Evolutionary conservation across 2,113 vertebrate species (phyloP).

Genomic region (Atherinomorus stipes): DNA sequence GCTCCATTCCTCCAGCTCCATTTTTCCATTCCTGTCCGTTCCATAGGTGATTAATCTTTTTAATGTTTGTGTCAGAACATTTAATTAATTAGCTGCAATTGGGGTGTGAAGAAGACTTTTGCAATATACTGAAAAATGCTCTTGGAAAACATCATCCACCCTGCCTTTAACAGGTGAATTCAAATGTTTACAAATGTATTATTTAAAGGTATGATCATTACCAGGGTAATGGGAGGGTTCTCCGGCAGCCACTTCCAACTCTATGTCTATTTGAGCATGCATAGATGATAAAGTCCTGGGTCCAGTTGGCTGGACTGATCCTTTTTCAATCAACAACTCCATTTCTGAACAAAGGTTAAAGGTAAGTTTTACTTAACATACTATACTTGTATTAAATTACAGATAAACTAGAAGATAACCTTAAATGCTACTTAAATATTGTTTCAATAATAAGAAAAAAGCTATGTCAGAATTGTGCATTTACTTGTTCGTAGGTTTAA

Average conservation of each 20-base stretch:
- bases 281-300: constrained; percentile 54
- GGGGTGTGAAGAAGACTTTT: too few relatives aligned
- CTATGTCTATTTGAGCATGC: constrained; percentile 61
- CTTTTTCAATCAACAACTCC: constrained; percentile 62
- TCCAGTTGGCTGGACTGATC: constrained; percentile 5
- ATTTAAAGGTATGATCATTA: constrained; percentile 7
- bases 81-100: too few relatives aligned
- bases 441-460: not conserved
- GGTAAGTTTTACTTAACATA: not conserved
- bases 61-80: too few relatives aligned
- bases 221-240: constrained; percentile 63
- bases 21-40: too few relatives aligned
- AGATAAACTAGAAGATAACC: too few relatives aligned
- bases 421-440: not conserved
- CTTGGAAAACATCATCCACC: too few relatives aligned
- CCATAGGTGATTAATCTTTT: too few relatives aligned
- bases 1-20: too few relatives aligned
- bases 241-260: constrained; percentile 76
- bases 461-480: not conserved
- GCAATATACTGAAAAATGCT: too few relatives aligned
- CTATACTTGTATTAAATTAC: too few relatives aligned
- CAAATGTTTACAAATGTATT: not conserved
- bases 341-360: constrained; percentile 76
- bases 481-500: not conserved
- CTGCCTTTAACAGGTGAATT: too few relatives aligned